Base-by-base conservation (phyloP, 2,113 vertebrate genomes). In the Clarias batrachus region DNA sequence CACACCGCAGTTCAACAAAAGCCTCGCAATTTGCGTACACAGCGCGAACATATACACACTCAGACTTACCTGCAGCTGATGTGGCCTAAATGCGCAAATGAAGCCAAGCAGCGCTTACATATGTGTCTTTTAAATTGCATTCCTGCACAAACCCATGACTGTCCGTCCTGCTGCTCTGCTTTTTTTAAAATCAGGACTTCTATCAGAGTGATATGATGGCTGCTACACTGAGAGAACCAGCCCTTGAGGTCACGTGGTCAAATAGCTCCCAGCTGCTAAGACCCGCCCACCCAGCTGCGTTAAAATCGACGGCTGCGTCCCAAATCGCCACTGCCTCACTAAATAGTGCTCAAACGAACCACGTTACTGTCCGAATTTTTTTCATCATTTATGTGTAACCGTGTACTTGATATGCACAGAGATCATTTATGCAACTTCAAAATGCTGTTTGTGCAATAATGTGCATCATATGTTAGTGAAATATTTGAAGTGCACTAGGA, bases 221-320 rank as follows among this genome's bases (percentile, higher is more conserved):
- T 94, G 92, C 94, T 91, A 90, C 92, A 82, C 88, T 89, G 52
- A 90, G 48, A 86, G 90, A 86, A 92, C 91, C 94, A 91, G 91
- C 92, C 87, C 92, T 85, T 74, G 41, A 8, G 59, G 71, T 96
- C 96, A 96, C 96, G 94, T 96, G 96, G 92, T 94, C 59, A 93
- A 94, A 93, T 90, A 90, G 92, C 94, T 93, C 94, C 92, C 95
- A 95, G 95, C 95, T 92, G 93, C 93, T 91, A 57, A 80, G 91
- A 59, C 91, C 93, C 94, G 91, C 94, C 94, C 94, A 92, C 94
- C 93, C 93, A 48, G 56, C 88, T 81, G 81, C 82, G 70, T 81
- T 37, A 66, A 89, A 81, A 33, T 73, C 54, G 14, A 33, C 30
- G 68, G 66, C 27, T 41, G 82, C 68, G 82, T 73, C 57, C 57